Percentiles rank a stretch among this genome's conserved stretches.
Conservation (phyloP, 2,888 invertebrate species). For the Chrysina gloriosa region DNA sequence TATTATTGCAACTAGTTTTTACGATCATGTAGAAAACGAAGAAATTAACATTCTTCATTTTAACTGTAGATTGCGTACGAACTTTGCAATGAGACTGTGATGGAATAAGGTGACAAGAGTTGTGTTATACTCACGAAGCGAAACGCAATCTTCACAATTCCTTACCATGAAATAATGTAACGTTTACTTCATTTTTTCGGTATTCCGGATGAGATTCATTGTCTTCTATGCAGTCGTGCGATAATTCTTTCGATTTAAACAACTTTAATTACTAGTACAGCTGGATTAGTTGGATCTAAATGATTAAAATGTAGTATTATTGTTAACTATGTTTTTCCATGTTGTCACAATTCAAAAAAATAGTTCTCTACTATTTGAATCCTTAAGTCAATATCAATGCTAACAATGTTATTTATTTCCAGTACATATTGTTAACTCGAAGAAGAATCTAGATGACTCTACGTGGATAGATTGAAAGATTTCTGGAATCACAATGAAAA, state of each 20-base stretch:
- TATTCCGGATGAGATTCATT: background rate
- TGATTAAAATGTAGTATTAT: background rate
- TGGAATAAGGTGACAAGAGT: background rate
- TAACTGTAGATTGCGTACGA: background rate
- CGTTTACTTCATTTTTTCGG: slow-evolving; percentile 10
- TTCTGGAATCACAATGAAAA: no score
- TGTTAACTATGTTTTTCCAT: background rate
- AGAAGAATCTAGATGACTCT: no score
- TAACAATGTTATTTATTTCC: no score
- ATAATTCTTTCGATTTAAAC: background rate
- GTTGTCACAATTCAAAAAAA: background rate
- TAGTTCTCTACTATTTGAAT: background rate
- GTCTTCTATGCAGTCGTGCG: background rate
- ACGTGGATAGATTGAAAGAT: no score
- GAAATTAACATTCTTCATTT: slow-evolving; percentile 2
- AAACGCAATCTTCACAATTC: slow-evolving; percentile 13
- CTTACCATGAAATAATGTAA: slow-evolving; percentile 26
- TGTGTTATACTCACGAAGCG: slow-evolving; percentile 26
- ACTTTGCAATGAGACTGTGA: background rate
- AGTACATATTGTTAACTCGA: no score
- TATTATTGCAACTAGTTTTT: slow-evolving; percentile 34
- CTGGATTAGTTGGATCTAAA: background rate
- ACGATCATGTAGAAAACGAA: background rate
- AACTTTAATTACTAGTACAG: background rate
- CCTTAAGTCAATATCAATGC: background rate